Evolutionary conservation across 1,140 invertebrate species (phyloP), one percentile per base, ranked within the genome.

Genomic region (Elymnias hypermnestra): DNA sequence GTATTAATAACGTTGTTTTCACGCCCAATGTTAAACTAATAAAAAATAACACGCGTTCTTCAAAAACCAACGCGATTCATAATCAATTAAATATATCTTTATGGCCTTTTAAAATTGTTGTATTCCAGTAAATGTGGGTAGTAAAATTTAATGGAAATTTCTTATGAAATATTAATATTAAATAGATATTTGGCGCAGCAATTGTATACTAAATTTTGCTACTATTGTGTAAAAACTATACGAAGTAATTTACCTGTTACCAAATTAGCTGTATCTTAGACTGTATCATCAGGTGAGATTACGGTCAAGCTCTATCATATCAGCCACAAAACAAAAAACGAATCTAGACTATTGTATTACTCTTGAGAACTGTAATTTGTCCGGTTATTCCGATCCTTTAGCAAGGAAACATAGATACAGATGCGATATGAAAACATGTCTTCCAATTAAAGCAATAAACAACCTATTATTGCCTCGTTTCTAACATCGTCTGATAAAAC

Each of bases 31-130:
- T 10, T 14, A 26, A 25, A 40, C 13, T 17, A 40, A 40, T 40
- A 28, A 38, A 47, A 40, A 31, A 35, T 19, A 21, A 23, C 46
- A 41, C 31, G 38, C 38, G 10, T n/a, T n/a, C 14, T 17, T 18
- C 38, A 40, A 52, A 52, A 52, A 26, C 14, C 31, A 9, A 37
- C 41, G 22, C 28, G 10, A 35, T 37, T 31, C 44, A 12, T 21
- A 42, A 41, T 39, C 29, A 46, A 37, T 40, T 42, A 46, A 46
- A 53, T 33, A 35, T 38, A 53, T 46, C 22, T 53, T 53, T 45
- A 53, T 46, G 9, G 13, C 21, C 5, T 9, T 38, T 17, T 48
- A 39, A 53, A 53, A 33, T 48, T 41, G 8, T 46, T 36, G 33
- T 38, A 25, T 43, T 48, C 31, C 6, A 25, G 26, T 37, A 40